Evolutionary conservation across 2,113 vertebrate species (phyloP).

Genomic region (Piliocolobus tephrosceles): DNA sequence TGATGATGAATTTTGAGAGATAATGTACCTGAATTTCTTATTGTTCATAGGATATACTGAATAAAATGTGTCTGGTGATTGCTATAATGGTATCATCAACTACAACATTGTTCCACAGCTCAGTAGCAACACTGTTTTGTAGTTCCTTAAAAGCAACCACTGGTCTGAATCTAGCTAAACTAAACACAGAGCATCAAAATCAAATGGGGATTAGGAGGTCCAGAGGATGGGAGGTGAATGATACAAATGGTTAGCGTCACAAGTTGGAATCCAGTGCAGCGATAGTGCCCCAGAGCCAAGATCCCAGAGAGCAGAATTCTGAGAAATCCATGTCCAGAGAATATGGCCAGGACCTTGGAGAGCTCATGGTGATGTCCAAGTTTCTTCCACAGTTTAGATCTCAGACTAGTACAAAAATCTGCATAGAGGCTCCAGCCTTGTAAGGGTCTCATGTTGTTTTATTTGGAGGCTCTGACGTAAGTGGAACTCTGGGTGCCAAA

Average conservation of each 20-base stretch:
- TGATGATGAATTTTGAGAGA: background rate
- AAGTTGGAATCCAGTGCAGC: background rate
- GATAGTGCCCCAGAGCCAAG: background rate
- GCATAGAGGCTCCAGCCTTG: background rate
- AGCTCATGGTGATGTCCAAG: accelerated
- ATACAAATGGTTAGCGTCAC: background rate
- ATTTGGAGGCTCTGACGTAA: background rate
- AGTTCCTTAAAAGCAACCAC: background rate
- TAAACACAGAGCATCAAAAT: background rate
- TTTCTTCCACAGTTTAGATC: background rate
- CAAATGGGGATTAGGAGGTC: background rate
- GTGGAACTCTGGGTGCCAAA: background rate
- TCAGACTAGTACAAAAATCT: background rate
- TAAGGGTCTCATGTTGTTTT: background rate
- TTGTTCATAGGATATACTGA: background rate
- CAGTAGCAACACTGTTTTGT: background rate
- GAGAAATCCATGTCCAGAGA: background rate
- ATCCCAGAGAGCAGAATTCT: too few relatives aligned
- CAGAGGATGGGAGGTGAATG: background rate
- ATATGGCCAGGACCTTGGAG: background rate
- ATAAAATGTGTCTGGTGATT: background rate
- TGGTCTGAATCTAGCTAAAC: background rate
- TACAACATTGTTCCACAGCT: background rate
- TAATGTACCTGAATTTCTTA: background rate
- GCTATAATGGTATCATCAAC: background rate